These are phyloP conservation scores for Arenaria interpres DNA, from an alignment of 2,113 vertebrate genomes.

Conservation along the genomic window DNA sequence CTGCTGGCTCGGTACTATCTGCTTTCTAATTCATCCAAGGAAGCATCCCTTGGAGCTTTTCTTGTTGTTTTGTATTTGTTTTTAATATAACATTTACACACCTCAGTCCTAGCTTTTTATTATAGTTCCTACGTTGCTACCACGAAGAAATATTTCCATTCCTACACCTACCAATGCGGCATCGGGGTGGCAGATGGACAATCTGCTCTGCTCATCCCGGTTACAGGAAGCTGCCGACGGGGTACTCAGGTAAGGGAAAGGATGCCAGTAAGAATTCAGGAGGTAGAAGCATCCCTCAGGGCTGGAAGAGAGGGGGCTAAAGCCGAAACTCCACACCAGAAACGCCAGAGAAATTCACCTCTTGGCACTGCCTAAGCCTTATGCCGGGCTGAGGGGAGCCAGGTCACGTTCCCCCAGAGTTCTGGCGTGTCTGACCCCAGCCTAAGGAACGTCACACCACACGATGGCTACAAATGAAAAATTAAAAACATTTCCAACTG, in stretches of 20 bases:
- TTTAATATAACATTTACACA: neutral
- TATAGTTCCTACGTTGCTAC: neutral
- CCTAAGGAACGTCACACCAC: neutral
- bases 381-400: neutral
- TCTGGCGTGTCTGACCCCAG: neutral
- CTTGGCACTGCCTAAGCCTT: neutral
- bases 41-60: neutral
- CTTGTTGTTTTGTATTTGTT: neutral
- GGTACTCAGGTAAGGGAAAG: neutral
- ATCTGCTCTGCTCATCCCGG: neutral
- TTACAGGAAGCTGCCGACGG: neutral
- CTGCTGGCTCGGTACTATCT: neutral
- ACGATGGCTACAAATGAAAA: neutral
- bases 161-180: neutral
- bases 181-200: neutral
- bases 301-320: neutral
- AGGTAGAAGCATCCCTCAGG: neutral
- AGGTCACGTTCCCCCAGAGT: neutral
- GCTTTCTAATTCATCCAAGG: neutral
- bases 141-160: neutral
- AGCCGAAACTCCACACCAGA: neutral
- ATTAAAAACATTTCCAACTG: neutral
- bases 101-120: neutral
- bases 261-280: neutral
- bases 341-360: rapidly evolving